These are phyloP conservation scores for Gnatocerus cornutus DNA, from an alignment of 2,888 invertebrate species.

Conservation along the genomic window DNA sequence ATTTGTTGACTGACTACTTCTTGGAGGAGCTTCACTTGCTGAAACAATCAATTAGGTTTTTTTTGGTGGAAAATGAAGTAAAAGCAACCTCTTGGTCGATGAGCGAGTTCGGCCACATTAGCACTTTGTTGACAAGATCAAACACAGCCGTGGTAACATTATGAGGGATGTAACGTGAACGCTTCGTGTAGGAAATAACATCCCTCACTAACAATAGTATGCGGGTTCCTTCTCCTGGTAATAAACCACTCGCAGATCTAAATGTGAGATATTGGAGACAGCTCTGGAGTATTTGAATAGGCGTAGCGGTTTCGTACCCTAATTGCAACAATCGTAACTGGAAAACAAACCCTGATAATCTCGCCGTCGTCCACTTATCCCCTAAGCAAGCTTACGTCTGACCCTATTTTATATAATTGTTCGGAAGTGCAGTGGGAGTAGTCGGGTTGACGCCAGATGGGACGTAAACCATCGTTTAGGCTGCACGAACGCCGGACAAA, in stretches of 20 bases:
- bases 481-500: conserved; percentile 75
- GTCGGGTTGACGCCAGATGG: conserved; percentile 84
- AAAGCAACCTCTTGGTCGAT: conserved; percentile 80
- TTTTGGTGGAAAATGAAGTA: not conserved
- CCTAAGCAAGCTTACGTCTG: conserved; percentile 73
- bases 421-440: conserved; percentile 83
- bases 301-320: conserved; percentile 78
- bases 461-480: conserved; percentile 76
- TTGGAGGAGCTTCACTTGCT: conserved; percentile 60
- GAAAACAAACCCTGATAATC: conserved; percentile 51
- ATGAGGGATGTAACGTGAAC: conserved; percentile 43
- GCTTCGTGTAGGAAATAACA: conserved; percentile 71
- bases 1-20: conserved; percentile 57
- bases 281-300: conserved; percentile 74
- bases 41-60: not conserved
- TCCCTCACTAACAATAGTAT: conserved; percentile 75
- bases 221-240: conserved; percentile 79
- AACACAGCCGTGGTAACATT: conserved; percentile 74
- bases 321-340: conserved; percentile 75
- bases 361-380: not conserved
- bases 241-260: conserved; percentile 58
- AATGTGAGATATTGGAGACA: conserved; percentile 73
- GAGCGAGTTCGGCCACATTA: conserved; percentile 79
- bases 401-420: conserved; percentile 77
- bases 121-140: conserved; percentile 78